Percentiles rank a stretch among this genome's conserved stretches.
Conservation (phyloP, 2,888 invertebrate species). For the Escarpia spicata region DNA sequence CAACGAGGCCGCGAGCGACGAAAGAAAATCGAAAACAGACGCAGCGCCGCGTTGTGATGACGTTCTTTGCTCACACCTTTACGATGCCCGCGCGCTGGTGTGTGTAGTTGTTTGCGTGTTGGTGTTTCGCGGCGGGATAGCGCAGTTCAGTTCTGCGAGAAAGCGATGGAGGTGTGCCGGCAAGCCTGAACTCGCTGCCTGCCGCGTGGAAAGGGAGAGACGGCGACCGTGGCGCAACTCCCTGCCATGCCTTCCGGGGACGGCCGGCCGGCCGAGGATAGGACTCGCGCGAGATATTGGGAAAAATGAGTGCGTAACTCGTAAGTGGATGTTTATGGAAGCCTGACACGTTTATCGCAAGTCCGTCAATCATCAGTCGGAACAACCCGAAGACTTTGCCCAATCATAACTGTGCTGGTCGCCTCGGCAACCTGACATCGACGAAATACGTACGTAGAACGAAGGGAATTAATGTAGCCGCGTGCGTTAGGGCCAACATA, state of each 20-base stretch:
- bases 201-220: background rate
- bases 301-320: background rate
- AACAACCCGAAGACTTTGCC: background rate
- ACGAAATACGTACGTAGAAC: background rate
- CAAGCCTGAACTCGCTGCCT: background rate
- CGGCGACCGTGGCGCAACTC: background rate
- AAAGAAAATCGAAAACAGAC: background rate
- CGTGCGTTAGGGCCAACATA: background rate
- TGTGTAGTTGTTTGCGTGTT: background rate
- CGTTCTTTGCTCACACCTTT: background rate
- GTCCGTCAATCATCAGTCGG: background rate
- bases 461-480: background rate
- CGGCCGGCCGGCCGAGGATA: background rate
- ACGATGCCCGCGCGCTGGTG: background rate
- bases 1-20: background rate
- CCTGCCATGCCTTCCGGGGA: constrained; percentile 9
- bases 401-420: background rate
- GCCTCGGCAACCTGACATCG: background rate
- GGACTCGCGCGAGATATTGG: background rate
- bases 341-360: background rate
- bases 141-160: background rate
- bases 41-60: background rate
- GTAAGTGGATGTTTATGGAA: background rate
- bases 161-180: background rate
- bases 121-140: background rate